phyloP scores from a whole-genome alignment of 2,888 invertebrate species.

The Liodrosophila aerea region DNA sequence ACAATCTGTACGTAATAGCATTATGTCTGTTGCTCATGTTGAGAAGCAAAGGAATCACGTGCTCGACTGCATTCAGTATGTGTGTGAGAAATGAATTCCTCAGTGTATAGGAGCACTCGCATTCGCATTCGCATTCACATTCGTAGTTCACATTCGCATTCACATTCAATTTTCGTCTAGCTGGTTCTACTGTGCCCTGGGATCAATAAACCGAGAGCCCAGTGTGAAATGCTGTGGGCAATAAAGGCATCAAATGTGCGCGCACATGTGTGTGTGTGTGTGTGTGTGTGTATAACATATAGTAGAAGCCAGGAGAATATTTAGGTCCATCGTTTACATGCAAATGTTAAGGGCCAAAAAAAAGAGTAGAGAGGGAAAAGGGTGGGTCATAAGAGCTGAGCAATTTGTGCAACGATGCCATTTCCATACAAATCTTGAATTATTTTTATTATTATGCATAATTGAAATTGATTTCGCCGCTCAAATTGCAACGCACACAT shows the following conservation, averaged over 20 bases:
- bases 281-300: background rate
- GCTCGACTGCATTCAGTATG: slow-evolving; percentile 13
- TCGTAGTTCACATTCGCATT: slow-evolving; percentile 7
- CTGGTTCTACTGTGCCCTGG: slow-evolving; percentile 46
- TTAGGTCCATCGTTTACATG: slow-evolving; percentile 51
- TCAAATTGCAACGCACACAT: slow-evolving; percentile 6
- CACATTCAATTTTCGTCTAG: slow-evolving; percentile 26
- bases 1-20: no score
- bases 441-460: slow-evolving; percentile 38
- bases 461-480: slow-evolving; percentile 50
- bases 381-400: slow-evolving; percentile 13
- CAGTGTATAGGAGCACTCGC: slow-evolving; percentile 6
- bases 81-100: slow-evolving; percentile 7
- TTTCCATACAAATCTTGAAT: slow-evolving; percentile 47
- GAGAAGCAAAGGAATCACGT: background rate
- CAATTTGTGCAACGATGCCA: slow-evolving; percentile 49
- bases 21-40: no score
- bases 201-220: slow-evolving; percentile 52
- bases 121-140: slow-evolving; percentile 1
- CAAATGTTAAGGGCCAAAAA: slow-evolving; percentile 30
- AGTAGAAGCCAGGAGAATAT: slow-evolving; percentile 21
- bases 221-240: slow-evolving; percentile 47
- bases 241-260: slow-evolving; percentile 57
- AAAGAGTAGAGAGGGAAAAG: background rate
- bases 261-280: slow-evolving; percentile 4